Base-by-base conservation (phyloP, 1,140 invertebrate species). In the Brevipalpus yothersi region DNA sequence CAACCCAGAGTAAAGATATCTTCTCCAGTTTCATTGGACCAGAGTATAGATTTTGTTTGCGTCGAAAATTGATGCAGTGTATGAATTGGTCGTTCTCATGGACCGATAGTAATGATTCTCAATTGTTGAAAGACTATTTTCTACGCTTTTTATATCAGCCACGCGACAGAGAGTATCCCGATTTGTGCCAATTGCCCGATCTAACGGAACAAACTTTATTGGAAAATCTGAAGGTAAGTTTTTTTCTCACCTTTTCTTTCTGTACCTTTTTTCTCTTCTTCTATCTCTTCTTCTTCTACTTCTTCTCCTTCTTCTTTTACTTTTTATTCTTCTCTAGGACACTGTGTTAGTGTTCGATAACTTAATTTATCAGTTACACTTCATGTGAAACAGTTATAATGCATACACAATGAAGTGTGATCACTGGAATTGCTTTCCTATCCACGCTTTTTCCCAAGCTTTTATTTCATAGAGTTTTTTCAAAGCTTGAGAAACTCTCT, bases 181-280 rank as follows among this genome's bases (percentile, higher is more conserved):
- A 96, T 72, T 75, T 96, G 58, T 94, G 89, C 70, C 88, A 92
- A 72, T 74, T 95, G 64, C 89, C 89, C 4, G 88, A 94, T 73
- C 75, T 96, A 55, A 94, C 92, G 67, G 90, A 94, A 71, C 80
- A 84, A 72, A 93, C 89, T 0, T 73, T 95, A 51, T 72, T 96
- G 51, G 86, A 92, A 65, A 95, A 94, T 74, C 75, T 93, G 47
- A 78, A 82, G 63, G 64, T 63, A 56, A 13, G 59, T 49, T 17
- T 19, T 49, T 45, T 45, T 45, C 12, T 17, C 12, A 15, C n/a
- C 43, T 45, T 45, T 3, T 45, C 43, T 15, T 15, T 45, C n/a
- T 15, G 43, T 4, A 45, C 43, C 43, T 45, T 47, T 42, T 21
- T 60, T 21, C 11, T 9, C 19, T n/a, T 5, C 55, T n/a, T 23